phyloP scores from a whole-genome alignment of 1,140 invertebrate genomes.

The Diploscapter pachys region DNA sequence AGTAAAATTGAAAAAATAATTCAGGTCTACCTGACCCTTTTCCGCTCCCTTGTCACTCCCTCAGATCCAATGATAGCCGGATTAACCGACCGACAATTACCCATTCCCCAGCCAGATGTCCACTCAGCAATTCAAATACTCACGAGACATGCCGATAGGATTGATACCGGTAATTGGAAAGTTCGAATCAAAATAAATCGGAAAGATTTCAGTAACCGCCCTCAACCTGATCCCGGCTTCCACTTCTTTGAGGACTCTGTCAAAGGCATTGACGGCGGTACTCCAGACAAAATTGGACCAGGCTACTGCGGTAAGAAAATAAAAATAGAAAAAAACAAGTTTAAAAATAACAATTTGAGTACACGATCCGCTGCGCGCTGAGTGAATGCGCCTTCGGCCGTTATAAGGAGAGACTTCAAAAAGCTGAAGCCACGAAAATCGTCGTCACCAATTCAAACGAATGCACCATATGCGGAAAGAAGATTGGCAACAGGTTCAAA shows the following conservation, averaged over 20 bases:
- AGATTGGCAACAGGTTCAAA: slow-evolving; percentile 13
- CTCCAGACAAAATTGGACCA: slow-evolving; percentile 1
- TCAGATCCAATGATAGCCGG: slow-evolving; percentile 10
- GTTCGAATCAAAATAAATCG: not conserved
- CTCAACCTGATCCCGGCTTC: not conserved
- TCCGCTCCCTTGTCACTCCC: slow-evolving; percentile 18
- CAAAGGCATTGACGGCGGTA: slow-evolving; percentile 4
- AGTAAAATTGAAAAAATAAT: not conserved
- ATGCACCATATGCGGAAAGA: slow-evolving; percentile 14
- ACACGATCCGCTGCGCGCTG: not conserved
- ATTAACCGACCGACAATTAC: not conserved
- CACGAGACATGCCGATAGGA: slow-evolving; percentile 18
- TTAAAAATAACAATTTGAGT: not conserved
- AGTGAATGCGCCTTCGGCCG: not conserved
- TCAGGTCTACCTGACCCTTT: slow-evolving; percentile 25
- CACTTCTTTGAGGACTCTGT: not conserved
- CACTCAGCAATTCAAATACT: not conserved
- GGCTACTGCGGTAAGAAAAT: not conserved
- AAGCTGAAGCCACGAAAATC: not conserved
- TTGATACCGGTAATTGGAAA: slow-evolving; percentile 2
- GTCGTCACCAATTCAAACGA: slow-evolving; percentile 12
- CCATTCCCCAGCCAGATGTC: slow-evolving; percentile 3
- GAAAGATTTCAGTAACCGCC: not conserved
- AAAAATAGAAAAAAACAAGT: not conserved
- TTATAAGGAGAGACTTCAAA: not conserved